Base-by-base conservation (phyloP, 2,888 invertebrate genomes). In the Junonia oenone region DNA sequence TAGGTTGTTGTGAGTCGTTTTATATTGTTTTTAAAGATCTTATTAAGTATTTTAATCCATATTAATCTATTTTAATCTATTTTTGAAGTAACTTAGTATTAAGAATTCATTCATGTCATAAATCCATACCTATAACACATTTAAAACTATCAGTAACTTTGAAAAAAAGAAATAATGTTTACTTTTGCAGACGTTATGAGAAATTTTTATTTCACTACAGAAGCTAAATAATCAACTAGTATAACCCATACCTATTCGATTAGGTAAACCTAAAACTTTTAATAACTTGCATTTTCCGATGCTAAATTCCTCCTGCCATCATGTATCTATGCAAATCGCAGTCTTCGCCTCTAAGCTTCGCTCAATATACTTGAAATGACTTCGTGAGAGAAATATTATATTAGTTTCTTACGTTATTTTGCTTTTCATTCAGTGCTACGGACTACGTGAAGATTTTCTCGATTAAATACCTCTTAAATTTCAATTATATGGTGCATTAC, bases 311-410 rank as follows among this genome's bases (percentile, higher is more conserved):
- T 40, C 13, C 15, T n/a, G 5, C 38, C 11, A 5, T 11, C 38
- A n/a, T 40, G 38, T 40, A n/a, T n/a, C n/a, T n/a, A 40, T 40
- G 38, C 38, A 40, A 40, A 40, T 40, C 17, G 19, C 17, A 19
- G 38, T 17, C n/a, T 40, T 11, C 19, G 19, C 17, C 19, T 17
- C 17, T 40, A 40, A 40, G 38, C 38, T 40, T 2, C 38, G 38
- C 17, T 40, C 38, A 40, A 40, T 40, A 19, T 40, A 11, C 19
- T 45, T 33, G 22, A 15, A 51, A 45, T 35, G 45, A 35, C 22
- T 31, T 31, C 22, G 43, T 8, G 37, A 33, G 14, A 19, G 40
- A 19, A 51, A 51, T 51, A 33, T 45, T 51, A 8, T 45, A 45
- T 45, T 22, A 45, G 31, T 6, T 22, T 22, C 29, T 51, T 14